Evolutionary conservation across 2,113 vertebrate genomes (phyloP).

Genomic region (Zosterops hypoxanthus): DNA sequence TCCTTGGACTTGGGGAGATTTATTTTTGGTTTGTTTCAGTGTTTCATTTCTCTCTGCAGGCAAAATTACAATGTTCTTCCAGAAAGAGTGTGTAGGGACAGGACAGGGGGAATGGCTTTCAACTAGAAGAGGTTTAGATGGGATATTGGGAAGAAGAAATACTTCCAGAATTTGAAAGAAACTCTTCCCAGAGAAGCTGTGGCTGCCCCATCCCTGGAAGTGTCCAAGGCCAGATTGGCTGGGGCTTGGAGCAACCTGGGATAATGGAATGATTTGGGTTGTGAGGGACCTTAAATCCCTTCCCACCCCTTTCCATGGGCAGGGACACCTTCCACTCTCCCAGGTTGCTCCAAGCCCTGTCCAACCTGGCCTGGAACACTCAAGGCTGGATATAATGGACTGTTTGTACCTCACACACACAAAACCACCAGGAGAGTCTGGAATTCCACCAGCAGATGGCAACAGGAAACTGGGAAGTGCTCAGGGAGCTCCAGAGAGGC

Average conservation of each 20-base stretch:
- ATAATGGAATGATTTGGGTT: background rate
- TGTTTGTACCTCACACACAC: background rate
- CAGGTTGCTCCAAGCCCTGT: background rate
- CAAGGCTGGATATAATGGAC: background rate
- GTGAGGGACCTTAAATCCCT: background rate
- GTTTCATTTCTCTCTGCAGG: background rate
- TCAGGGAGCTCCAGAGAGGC: background rate
- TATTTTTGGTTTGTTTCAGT: background rate
- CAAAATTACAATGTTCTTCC: background rate
- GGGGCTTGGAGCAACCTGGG: background rate
- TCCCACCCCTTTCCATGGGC: background rate
- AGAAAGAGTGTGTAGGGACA: background rate
- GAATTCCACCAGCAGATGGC: constrained; percentile 60
- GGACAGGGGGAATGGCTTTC: background rate
- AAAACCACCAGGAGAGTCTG: background rate
- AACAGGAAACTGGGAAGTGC: constrained; percentile 24
- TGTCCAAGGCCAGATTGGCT: background rate
- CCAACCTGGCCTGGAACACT: background rate
- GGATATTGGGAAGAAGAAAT: background rate
- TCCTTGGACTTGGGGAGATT: background rate
- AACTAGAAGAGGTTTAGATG: background rate
- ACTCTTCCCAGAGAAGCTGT: background rate
- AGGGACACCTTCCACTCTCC: background rate
- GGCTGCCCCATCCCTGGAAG: background rate
- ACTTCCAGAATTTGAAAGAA: background rate